These are phyloP conservation scores for Myotis vivesi DNA, from an alignment of 2,797 vertebrate species.

Conservation along the genomic window DNA sequence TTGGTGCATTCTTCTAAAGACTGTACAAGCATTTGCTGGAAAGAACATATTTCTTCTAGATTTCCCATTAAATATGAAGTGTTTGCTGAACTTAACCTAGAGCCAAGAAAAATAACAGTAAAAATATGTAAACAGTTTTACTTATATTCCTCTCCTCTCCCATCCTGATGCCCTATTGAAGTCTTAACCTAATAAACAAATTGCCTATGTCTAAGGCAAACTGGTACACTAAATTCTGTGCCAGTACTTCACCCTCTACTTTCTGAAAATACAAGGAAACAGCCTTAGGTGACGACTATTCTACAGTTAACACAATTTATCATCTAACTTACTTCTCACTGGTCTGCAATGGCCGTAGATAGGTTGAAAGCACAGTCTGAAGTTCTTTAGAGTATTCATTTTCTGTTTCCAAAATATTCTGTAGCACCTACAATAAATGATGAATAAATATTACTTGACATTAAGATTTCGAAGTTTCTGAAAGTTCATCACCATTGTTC, in stretches of 20 bases:
- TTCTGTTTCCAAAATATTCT: conserved; percentile 98
- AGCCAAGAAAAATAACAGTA: conserved; percentile 54
- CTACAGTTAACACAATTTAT: background rate
- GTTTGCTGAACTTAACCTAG: conserved; percentile 90
- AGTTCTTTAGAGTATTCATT: conserved; percentile 96
- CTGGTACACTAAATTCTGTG: accelerated
- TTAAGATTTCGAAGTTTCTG: background rate
- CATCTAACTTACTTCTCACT: conserved; percentile 92
- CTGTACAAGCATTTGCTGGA: conserved; percentile 98
- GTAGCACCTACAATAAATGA: conserved; percentile 90
- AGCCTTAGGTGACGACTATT: background rate
- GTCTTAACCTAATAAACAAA: background rate
- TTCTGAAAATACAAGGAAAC: background rate
- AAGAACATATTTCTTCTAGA: conserved; percentile 97
- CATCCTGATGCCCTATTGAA: background rate
- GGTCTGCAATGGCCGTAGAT: conserved; percentile 92
- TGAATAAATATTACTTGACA: conserved; percentile 10
- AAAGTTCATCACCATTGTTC: background rate
- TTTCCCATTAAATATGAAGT: conserved; percentile 94
- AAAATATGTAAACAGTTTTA: background rate
- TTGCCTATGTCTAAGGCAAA: background rate
- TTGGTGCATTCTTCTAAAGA: conserved; percentile 98
- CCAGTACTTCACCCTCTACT: background rate
- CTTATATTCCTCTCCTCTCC: background rate
- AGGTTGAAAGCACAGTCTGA: conserved; percentile 93